phyloP scores from a whole-genome alignment of 2,888 invertebrate species.

The Eilema griseolum region DNA sequence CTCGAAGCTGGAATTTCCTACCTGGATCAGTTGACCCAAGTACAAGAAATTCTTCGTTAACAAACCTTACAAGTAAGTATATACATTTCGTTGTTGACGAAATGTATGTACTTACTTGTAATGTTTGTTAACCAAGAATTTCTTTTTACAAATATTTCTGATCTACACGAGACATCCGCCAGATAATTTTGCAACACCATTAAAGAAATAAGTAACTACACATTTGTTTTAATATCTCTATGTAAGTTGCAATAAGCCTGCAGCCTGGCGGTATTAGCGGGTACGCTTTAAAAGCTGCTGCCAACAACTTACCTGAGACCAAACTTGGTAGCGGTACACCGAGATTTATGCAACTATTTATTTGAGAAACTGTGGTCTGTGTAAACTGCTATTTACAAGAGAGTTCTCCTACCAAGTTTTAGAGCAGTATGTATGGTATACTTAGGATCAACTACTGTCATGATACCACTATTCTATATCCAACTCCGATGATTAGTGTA shows the following conservation, averaged over 20 bases:
- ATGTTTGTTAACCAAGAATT: background rate
- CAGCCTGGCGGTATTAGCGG: background rate
- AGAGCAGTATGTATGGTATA: background rate
- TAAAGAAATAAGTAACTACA: constrained; percentile 4
- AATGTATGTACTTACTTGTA: background rate
- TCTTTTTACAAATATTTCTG: background rate
- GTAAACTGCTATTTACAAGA: constrained; percentile 11
- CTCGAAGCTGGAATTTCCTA: too few species aligned
- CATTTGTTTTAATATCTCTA: constrained; percentile 6
- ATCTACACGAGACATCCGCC: background rate
- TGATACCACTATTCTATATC: background rate
- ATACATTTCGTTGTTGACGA: too few species aligned
- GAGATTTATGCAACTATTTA: constrained; percentile 42
- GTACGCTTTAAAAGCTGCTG: constrained; percentile 23
- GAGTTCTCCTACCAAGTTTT: background rate
- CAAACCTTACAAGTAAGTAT: background rate
- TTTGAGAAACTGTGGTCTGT: constrained; percentile 16
- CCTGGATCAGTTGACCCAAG: too few species aligned
- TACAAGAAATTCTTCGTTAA: background rate
- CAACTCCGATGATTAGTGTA: background rate
- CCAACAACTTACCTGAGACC: constrained; percentile 17
- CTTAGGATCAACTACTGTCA: background rate
- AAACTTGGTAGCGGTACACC: constrained; percentile 25
- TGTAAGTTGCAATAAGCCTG: background rate
- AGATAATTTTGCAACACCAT: background rate